phyloP scores from a whole-genome alignment of 2,888 invertebrate species.

The Diarsia brunnea region DNA sequence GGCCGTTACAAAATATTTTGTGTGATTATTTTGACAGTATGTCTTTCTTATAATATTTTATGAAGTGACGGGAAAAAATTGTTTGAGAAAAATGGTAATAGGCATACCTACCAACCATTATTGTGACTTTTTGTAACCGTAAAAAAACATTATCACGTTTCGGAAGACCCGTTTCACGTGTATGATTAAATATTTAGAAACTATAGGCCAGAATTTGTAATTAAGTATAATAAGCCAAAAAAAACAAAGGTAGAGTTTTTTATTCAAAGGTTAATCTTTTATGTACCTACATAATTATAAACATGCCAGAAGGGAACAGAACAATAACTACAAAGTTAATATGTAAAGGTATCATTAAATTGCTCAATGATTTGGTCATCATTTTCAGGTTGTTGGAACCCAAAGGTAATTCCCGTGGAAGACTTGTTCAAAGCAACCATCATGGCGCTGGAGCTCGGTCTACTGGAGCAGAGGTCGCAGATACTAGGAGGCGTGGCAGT shows the following conservation, averaged over 20 bases:
- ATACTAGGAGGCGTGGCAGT: slow-evolving; percentile 94
- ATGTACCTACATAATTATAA: neutral
- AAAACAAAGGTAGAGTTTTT: neutral
- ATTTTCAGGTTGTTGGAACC: slow-evolving; percentile 93
- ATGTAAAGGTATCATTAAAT: neutral
- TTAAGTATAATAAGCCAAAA: neutral
- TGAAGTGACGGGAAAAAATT: neutral
- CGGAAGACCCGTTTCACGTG: neutral
- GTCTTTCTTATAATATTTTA: neutral
- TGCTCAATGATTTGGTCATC: neutral
- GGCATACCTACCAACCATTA: neutral
- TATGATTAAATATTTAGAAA: neutral
- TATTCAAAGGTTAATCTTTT: neutral
- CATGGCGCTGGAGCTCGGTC: slow-evolving; percentile 93
- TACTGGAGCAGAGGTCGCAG: slow-evolving; percentile 94
- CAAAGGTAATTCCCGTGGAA: slow-evolving; percentile 91
- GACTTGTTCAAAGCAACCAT: slow-evolving; percentile 94
- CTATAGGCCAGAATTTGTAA: neutral
- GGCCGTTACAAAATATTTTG: neutral
- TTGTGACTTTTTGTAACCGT: neutral
- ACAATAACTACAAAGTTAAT: neutral
- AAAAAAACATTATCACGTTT: neutral
- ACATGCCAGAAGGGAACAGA: neutral
- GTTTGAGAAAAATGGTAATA: neutral
- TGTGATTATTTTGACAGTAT: neutral